Evolutionary conservation across 2,888 invertebrate species (phyloP).

Genomic region (Athalia circularis): DNA sequence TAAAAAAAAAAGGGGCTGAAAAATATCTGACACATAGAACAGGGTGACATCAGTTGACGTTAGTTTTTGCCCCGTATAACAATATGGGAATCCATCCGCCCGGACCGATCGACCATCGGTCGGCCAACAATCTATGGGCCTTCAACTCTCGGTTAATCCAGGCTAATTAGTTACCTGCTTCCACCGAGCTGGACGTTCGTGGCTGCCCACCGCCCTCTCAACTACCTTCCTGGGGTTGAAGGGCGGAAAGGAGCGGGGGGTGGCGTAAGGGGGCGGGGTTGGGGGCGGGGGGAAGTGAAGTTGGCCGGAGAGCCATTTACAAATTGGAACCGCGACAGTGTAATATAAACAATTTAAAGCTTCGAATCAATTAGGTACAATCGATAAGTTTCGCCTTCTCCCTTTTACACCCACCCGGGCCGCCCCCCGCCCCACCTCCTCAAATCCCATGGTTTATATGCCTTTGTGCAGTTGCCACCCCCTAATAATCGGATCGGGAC

Average conservation of each 20-base stretch:
- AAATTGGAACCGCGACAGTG: slow-evolving; percentile 34
- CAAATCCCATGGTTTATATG: not conserved
- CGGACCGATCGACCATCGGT: not conserved
- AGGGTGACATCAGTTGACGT: too few relatives aligned
- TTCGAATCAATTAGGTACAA: slow-evolving; percentile 27
- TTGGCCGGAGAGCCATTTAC: slow-evolving; percentile 1
- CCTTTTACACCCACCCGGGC: not conserved
- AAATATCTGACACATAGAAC: too few relatives aligned
- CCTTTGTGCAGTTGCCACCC: slow-evolving; percentile 7
- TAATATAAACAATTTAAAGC: slow-evolving; percentile 40
- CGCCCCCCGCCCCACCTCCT: not conserved
- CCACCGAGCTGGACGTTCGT: slow-evolving; percentile 6
- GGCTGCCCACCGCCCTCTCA: not conserved
- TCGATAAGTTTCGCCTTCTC: slow-evolving; percentile 9
- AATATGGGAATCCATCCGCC: too few relatives aligned
- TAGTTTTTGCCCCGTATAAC: too few relatives aligned
- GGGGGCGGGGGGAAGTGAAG: too few relatives aligned
- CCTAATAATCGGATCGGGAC: slow-evolving; percentile 21
- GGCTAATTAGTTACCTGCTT: slow-evolving; percentile 28
- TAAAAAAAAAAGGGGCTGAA: too few relatives aligned
- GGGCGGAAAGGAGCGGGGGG: too few relatives aligned
- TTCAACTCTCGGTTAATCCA: slow-evolving; percentile 26
- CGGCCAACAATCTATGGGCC: slow-evolving; percentile 12
- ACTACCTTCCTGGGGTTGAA: too few relatives aligned
- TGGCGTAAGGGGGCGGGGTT: too few relatives aligned